Evolutionary conservation across 2,113 vertebrate genomes (phyloP).

Genomic region (Eonycteris spelaea): DNA sequence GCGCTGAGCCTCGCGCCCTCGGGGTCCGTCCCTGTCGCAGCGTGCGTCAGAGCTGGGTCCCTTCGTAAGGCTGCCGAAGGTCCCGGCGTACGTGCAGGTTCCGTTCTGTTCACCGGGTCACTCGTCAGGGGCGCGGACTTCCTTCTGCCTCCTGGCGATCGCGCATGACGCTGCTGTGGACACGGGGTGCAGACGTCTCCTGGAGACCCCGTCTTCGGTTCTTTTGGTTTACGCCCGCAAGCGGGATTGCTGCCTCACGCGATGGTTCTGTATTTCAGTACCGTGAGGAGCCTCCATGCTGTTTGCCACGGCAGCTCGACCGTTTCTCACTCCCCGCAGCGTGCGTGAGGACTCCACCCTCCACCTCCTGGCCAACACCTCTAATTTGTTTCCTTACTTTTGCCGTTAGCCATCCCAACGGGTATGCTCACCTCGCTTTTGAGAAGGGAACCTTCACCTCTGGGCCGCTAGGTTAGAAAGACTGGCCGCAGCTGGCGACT

Average conservation of each 20-base stretch:
- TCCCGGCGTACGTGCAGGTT: no score
- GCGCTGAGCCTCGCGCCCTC: no score
- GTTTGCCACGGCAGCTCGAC: neutral
- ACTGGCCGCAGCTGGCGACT: no score
- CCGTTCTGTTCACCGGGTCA: neutral
- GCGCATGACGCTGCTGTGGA: neutral
- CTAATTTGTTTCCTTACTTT: no score
- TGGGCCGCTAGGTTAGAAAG: neutral
- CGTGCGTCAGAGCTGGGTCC: no score
- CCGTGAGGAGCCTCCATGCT: no score
- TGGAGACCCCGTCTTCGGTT: neutral
- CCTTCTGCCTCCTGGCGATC: no score
- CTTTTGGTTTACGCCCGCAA: neutral
- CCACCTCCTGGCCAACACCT: no score
- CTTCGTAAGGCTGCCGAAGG: no score
- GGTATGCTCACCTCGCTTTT: neutral
- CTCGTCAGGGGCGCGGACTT: no score
- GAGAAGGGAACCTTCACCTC: neutral
- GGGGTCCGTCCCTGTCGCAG: no score
- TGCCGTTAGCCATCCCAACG: neutral
- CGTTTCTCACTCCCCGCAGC: neutral
- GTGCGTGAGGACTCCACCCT: neutral
- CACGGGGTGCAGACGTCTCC: neutral
- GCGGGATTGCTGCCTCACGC: neutral
- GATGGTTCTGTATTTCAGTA: no score